Evolutionary conservation across 2,113 vertebrate genomes (phyloP).

Genomic region (Chinchilla lanigera): DNA sequence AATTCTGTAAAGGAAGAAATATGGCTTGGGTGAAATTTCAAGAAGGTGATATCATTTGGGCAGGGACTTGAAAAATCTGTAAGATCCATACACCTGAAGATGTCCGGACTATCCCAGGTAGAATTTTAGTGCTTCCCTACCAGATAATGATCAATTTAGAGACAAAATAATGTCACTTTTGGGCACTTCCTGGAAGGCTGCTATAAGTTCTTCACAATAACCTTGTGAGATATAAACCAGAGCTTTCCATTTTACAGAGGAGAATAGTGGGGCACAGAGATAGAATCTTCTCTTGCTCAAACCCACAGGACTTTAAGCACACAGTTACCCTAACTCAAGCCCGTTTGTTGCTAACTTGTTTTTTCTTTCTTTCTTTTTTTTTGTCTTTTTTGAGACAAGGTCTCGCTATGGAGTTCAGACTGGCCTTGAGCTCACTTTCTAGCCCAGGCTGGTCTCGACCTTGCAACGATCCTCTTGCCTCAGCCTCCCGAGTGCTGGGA

Average conservation of each 20-base stretch:
- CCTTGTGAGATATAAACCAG: not conserved
- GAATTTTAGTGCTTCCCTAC: not conserved
- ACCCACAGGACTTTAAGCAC: not conserved
- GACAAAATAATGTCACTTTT: not conserved
- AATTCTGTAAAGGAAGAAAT: not conserved
- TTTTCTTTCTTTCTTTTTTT: too few species aligned
- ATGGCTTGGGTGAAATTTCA: not conserved
- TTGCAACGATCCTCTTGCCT: too few species aligned
- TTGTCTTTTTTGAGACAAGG: too few species aligned
- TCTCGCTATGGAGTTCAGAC: too few species aligned
- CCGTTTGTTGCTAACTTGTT: not conserved
- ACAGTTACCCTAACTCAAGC: not conserved
- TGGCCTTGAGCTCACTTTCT: too few species aligned
- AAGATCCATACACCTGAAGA: not conserved
- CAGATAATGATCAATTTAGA: not conserved
- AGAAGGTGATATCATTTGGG: not conserved
- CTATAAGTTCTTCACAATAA: not conserved
- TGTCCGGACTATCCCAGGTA: not conserved
- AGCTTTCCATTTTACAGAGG: slow-evolving; percentile 17
- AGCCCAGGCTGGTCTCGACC: too few species aligned
- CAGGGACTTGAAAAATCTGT: not conserved
- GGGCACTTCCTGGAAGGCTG: not conserved
- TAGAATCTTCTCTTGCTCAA: not conserved
- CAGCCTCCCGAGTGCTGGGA: too few species aligned
- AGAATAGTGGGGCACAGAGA: not conserved